A percentile compares a stretch with the other conserved stretches of the same genome.
Conservation (phyloP, 2,888 invertebrate species). For the Dusona sp. region DNA sequence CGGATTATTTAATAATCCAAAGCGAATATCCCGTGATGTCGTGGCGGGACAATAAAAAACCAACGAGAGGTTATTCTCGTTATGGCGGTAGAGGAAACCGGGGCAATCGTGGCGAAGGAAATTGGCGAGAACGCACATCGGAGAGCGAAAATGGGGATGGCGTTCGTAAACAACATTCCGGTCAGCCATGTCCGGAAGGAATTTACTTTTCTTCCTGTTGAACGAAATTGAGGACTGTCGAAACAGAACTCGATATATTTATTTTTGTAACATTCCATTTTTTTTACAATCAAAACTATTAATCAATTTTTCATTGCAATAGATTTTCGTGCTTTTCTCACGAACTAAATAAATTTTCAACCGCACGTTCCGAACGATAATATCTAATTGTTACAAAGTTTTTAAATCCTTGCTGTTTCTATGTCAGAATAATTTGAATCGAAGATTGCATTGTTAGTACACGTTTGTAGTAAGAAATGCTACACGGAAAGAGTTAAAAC, state of each 20-base stretch:
- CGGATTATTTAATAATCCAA: neutral
- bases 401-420: no score
- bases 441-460: no score
- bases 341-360: no score
- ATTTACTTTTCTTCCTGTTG: neutral
- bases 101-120: slow-evolving; percentile 59
- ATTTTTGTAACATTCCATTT: neutral
- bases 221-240: neutral
- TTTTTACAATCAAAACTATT: neutral
- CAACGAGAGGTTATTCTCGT: slow-evolving; percentile 61
- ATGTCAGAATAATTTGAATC: no score
- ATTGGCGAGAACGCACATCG: slow-evolving; percentile 17
- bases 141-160: slow-evolving; percentile 45
- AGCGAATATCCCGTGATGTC: slow-evolving; percentile 33
- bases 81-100: slow-evolving; percentile 56
- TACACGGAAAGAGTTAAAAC: no score
- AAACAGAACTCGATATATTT: neutral
- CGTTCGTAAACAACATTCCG: slow-evolving; percentile 47
- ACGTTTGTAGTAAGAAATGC: no score
- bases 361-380: no score
- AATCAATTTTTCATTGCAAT: neutral
- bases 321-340: no score
- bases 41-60: slow-evolving; percentile 59
- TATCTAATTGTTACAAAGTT: no score
- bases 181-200: slow-evolving; percentile 14